phyloP scores from a whole-genome alignment of 2,888 invertebrate genomes.

The Drosophila nr. medialis region DNA sequence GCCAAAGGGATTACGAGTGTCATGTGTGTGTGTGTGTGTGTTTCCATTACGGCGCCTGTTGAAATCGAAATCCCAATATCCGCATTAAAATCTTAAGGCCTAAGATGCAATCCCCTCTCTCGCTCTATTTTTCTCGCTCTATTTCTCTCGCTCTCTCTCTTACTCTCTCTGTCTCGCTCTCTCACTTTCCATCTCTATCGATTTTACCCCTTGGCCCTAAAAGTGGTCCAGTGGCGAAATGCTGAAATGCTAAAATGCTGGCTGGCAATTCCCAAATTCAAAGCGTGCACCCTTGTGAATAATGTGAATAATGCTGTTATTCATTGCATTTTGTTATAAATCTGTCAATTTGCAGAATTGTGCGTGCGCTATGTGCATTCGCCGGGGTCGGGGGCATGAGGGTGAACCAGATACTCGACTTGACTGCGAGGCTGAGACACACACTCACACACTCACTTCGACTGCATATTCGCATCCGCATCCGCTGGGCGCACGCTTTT shows the following conservation, averaged over 20 bases:
- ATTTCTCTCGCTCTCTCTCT: no score
- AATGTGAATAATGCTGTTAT: conserved; percentile 69
- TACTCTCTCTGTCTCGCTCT: background rate
- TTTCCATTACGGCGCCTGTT: conserved; percentile 72
- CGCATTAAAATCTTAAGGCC: conserved; percentile 50
- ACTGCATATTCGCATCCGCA: conserved; percentile 24
- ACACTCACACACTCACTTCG: background rate
- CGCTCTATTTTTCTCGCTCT: background rate
- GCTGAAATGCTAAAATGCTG: conserved; percentile 2
- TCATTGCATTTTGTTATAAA: conserved; percentile 79
- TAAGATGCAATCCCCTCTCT: conserved; percentile 45
- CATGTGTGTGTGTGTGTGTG: conserved; percentile 26
- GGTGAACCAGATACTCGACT: conserved; percentile 31
- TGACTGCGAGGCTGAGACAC: conserved; percentile 1
- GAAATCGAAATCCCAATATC: conserved; percentile 62
- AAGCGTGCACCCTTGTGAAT: conserved; percentile 24
- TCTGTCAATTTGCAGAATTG: conserved; percentile 81
- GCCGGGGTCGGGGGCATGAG: conserved; percentile 37
- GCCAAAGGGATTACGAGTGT: conserved; percentile 52
- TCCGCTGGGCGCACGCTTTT: conserved; percentile 52
- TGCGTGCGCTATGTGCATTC: conserved; percentile 63
- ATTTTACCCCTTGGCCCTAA: conserved; percentile 22
- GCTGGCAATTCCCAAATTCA: conserved; percentile 13
- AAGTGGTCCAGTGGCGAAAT: background rate
- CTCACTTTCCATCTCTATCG: conserved; percentile 21